These are phyloP conservation scores for Hirudinaria manillensis DNA, from an alignment of 2,888 invertebrate genomes.

Conservation along the genomic window DNA sequence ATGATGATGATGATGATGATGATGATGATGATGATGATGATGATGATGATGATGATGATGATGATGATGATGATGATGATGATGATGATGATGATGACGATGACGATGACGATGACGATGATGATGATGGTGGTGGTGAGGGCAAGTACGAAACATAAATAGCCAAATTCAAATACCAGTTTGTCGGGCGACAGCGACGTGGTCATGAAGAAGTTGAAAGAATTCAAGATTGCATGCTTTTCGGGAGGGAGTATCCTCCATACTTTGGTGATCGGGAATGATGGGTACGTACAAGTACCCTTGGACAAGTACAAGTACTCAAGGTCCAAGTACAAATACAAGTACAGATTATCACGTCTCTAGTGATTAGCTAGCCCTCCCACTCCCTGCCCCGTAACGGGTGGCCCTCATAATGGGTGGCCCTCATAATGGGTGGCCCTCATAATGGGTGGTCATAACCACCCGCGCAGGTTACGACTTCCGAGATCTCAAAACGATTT, in stretches of 20 bases:
- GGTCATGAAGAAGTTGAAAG: neutral
- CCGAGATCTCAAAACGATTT: no score
- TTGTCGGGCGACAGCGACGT: neutral
- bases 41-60: conserved; percentile 9
- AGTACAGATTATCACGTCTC: neutral
- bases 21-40: neutral
- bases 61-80: conserved; percentile 21
- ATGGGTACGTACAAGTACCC: no score
- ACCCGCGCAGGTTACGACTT: no score
- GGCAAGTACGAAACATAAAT: neutral
- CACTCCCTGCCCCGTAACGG: neutral
- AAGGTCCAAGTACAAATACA: neutral
- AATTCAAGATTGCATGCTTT: neutral
- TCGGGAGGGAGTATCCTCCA: no score
- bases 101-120: conserved; percentile 15
- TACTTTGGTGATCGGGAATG: no score
- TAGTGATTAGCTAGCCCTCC: neutral
- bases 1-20: neutral
- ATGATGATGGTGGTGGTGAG: conserved; percentile 1
- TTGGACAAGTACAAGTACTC: no score
- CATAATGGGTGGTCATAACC: no score
- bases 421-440: no score
- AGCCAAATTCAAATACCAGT: neutral
- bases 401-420: no score
- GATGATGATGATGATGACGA: conserved; percentile 25